Evolutionary conservation across 2,797 vertebrate species (phyloP).

Genomic region (Ctenosaura bakeri): DNA sequence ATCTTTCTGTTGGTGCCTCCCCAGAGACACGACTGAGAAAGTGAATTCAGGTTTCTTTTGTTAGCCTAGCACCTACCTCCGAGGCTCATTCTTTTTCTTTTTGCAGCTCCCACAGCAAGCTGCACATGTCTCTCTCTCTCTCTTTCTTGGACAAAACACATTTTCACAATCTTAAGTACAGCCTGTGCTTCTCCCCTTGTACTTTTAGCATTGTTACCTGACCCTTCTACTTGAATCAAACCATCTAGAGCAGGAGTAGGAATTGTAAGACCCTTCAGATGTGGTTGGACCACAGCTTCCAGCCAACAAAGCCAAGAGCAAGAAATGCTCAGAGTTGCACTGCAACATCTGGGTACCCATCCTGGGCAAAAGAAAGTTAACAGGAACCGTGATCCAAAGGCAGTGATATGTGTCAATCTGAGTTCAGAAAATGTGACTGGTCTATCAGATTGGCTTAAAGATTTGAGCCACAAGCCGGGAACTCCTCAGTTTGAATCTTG

Average conservation of each 20-base stretch:
- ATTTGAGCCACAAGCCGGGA: background rate
- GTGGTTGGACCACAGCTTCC: no score
- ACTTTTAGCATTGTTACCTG: background rate
- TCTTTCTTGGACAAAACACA: conserved; percentile 40
- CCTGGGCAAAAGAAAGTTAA: background rate
- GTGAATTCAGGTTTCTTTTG: conserved; percentile 64
- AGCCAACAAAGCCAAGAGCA: no score
- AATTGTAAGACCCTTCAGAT: no score
- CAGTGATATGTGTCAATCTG: background rate
- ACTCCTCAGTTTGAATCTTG: background rate
- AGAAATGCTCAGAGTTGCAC: no score
- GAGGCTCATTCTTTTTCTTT: conserved; percentile 41
- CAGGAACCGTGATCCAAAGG: background rate
- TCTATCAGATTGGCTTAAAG: background rate
- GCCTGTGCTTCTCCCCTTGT: background rate
- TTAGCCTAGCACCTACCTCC: conserved; percentile 66
- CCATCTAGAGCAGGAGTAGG: no score
- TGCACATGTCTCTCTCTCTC: conserved; percentile 5
- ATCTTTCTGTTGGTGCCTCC: conserved; percentile 58
- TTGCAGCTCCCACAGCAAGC: conserved; percentile 67
- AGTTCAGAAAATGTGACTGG: background rate
- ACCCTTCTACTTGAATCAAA: background rate
- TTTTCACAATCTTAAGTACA: background rate
- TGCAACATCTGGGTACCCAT: no score
- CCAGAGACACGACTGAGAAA: conserved; percentile 57